phyloP scores from a whole-genome alignment of 2,113 vertebrate species.

The Rhineura floridana region DNA sequence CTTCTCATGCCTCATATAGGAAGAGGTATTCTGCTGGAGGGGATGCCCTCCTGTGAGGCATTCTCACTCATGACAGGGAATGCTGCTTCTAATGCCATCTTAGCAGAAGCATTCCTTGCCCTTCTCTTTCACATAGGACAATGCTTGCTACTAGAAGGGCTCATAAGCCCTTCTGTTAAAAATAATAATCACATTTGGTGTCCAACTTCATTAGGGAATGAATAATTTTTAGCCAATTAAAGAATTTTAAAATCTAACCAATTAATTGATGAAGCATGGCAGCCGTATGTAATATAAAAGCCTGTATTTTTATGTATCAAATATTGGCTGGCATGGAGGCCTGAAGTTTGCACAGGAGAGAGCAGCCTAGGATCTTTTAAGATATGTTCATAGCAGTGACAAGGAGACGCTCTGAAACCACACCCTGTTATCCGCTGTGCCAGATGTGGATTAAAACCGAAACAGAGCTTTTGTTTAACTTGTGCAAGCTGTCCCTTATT shows the following conservation, averaged over 20 bases:
- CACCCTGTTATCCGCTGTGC: not conserved
- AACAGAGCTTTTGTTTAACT: not conserved
- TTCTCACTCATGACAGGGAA: no score
- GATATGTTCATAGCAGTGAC: not conserved
- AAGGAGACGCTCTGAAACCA: not conserved
- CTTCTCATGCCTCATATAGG: no score
- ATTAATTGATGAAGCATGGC: not conserved
- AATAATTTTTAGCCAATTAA: no score
- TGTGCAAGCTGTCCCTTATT: not conserved
- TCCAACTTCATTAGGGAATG: no score
- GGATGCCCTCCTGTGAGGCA: no score
- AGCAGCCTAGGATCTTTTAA: not conserved
- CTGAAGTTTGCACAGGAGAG: not conserved
- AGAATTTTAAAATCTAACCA: no score
- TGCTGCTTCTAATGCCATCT: no score
- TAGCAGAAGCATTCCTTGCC: no score
- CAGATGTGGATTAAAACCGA: not conserved
- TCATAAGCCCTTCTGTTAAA: no score
- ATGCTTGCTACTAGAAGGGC: no score
- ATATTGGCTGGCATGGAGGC: not conserved
- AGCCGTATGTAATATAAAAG: not conserved
- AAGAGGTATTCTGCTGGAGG: no score
- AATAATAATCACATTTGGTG: no score
- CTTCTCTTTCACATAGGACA: rapidly evolving
- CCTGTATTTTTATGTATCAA: not conserved